Conservation (phyloP, 2,797 vertebrate species). For the Anolis apletophallus region DNA sequence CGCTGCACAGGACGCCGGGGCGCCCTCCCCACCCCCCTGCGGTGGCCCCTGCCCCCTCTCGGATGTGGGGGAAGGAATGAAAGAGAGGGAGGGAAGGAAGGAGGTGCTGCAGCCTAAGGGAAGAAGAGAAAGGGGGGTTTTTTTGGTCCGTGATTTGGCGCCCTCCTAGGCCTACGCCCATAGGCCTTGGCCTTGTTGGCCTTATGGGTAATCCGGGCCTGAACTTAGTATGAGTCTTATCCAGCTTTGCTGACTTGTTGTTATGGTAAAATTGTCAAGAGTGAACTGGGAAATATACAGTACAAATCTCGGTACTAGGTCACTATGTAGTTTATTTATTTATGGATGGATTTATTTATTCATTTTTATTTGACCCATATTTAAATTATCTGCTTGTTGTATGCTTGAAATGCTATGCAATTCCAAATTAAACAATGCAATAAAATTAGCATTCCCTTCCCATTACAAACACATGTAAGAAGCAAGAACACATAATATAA, state of each 20-base stretch:
- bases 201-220: too few species aligned
- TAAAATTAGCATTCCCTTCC: neutral
- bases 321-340: neutral
- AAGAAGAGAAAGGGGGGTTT: too few species aligned
- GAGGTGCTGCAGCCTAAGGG: too few species aligned
- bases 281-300: neutral
- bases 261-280: neutral
- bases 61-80: too few species aligned
- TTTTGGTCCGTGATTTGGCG: too few species aligned
- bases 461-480: neutral
- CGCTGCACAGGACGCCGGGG: too few species aligned
- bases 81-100: too few species aligned
- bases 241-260: neutral
- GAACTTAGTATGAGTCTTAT: neutral
- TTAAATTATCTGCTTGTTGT: neutral
- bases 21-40: too few species aligned
- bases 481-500: neutral
- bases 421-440: neutral
- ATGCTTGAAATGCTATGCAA: neutral
- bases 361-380: slow-evolving; percentile 1
- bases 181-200: too few species aligned
- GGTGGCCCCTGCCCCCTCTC: too few species aligned
- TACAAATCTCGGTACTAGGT: neutral
- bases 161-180: too few species aligned
- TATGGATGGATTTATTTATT: neutral